A percentile compares a stretch with the other conserved stretches of the same genome.
phyloP scores from a whole-genome alignment of 37 sponge, comb jelly and placozoan genomes.

The Axinella damicornis region DNA sequence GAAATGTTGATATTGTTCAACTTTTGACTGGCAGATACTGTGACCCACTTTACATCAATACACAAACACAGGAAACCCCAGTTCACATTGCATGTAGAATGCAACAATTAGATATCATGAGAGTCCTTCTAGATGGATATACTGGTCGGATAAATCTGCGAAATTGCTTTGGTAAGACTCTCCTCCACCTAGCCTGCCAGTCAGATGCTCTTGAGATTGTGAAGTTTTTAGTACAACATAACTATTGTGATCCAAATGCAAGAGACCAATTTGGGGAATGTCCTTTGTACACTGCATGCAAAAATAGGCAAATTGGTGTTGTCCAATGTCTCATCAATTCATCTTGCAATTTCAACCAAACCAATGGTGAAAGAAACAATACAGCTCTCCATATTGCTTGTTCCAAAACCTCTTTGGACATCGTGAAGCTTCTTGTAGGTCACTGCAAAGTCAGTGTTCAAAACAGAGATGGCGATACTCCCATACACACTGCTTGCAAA shows the following conservation, averaged over 20 bases:
- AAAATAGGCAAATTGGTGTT: too few relatives aligned
- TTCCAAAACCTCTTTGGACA: too few relatives aligned
- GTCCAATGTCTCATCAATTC: too few relatives aligned
- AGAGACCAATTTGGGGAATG: too few relatives aligned
- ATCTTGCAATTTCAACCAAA: too few relatives aligned
- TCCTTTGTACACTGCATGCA: too few relatives aligned
- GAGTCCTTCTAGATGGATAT: background rate
- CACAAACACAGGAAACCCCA: background rate
- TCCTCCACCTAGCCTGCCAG: background rate
- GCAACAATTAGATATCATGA: background rate
- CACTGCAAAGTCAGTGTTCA: too few relatives aligned
- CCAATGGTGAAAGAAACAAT: too few relatives aligned
- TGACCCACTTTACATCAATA: background rate
- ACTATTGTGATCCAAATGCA: background rate
- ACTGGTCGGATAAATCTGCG: background rate
- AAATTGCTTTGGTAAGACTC: background rate
- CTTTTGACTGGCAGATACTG: background rate
- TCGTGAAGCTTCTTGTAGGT: too few relatives aligned
- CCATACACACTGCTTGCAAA: too few relatives aligned
- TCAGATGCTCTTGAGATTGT: background rate
- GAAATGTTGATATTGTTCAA: background rate
- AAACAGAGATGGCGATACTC: too few relatives aligned
- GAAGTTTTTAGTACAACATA: background rate
- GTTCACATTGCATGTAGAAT: constrained; percentile 16
- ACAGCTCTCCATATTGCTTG: too few relatives aligned